Evolutionary conservation across 2,113 vertebrate genomes (phyloP).

Genomic region (Microtus ochrogaster): DNA sequence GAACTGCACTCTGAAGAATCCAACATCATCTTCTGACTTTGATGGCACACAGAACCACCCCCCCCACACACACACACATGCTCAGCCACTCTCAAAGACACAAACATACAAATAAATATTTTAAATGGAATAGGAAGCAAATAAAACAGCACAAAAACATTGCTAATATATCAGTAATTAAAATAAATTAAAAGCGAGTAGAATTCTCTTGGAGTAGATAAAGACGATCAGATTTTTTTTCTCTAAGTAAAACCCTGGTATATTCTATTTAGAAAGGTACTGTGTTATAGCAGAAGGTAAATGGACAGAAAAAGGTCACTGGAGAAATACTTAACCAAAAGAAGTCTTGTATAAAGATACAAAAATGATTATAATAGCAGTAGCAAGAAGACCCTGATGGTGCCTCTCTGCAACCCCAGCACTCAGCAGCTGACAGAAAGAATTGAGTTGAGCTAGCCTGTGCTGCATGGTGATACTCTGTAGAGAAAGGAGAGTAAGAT

Average conservation of each 20-base stretch:
- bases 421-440: background rate
- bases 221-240: background rate
- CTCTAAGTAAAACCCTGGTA: background rate
- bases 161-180: background rate
- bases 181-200: slow-evolving; percentile 19
- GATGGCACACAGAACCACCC: background rate
- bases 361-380: slow-evolving; percentile 12
- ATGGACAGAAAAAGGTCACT: background rate
- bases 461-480: background rate
- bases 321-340: slow-evolving; percentile 10
- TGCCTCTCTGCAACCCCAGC: background rate
- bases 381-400: background rate
- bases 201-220: background rate
- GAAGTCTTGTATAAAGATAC: background rate
- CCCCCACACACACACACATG: background rate
- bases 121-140: background rate
- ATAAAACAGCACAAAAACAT: background rate
- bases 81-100: background rate
- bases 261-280: slow-evolving; percentile 12
- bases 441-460: background rate
- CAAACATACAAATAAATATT: background rate
- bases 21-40: background rate
- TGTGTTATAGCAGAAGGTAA: slow-evolving; percentile 1
- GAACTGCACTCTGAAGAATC: background rate
- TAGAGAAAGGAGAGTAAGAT: background rate